Conservation (phyloP, 2,797 vertebrate genomes). For the Phoebastria nigripes region DNA sequence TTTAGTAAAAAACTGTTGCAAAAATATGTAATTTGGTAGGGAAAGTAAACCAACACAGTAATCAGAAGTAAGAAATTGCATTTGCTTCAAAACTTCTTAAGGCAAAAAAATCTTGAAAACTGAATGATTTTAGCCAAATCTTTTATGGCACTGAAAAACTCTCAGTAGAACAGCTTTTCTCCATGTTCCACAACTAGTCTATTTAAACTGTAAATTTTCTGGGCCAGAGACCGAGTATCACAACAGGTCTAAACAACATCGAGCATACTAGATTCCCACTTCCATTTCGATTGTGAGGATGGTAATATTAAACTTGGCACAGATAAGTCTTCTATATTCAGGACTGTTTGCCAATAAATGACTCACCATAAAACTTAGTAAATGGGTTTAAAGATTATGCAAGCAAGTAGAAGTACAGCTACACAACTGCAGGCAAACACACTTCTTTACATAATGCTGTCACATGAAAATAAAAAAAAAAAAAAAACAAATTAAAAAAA, state of each 20-base stretch:
- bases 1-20: background rate
- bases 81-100: background rate
- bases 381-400: background rate
- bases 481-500: too few relatives aligned
- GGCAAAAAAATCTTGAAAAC: background rate
- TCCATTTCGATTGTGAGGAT: background rate
- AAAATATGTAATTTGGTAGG: background rate
- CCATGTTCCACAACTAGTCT: background rate
- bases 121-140: background rate
- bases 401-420: background rate
- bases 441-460: background rate
- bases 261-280: background rate
- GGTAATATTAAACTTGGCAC: background rate
- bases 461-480: background rate
- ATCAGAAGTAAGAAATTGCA: background rate
- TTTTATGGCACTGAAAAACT: background rate
- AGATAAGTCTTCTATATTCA: background rate
- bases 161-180: background rate
- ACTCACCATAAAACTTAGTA: background rate
- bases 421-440: background rate
- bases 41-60: background rate
- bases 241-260: background rate
- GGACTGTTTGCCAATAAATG: background rate
- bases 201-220: background rate
- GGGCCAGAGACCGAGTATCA: background rate